Conservation (phyloP, 2,113 vertebrate species). For the Albula goreensis region DNA sequence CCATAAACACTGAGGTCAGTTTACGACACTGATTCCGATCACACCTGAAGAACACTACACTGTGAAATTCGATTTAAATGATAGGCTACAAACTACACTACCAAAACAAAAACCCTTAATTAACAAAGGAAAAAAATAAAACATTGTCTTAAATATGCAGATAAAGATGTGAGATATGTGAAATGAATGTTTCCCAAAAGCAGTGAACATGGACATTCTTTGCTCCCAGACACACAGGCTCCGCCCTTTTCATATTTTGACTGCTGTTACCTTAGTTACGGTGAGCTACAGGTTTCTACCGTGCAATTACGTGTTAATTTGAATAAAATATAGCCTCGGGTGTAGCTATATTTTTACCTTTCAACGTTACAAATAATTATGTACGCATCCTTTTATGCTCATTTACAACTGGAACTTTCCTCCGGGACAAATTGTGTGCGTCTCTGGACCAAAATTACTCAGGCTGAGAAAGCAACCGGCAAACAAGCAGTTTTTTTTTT, state of each 20-base stretch:
- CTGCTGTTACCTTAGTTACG: constrained; percentile 24
- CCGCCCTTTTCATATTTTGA: constrained; percentile 11
- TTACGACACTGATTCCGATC: background rate
- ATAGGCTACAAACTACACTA: no score
- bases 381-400: background rate
- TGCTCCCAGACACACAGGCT: background rate
- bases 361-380: background rate
- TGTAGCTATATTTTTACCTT: background rate
- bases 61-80: no score
- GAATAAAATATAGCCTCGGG: background rate
- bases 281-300: constrained; percentile 22
- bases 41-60: background rate
- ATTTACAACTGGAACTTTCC: background rate
- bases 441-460: background rate
- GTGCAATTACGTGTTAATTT: background rate
- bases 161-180: background rate
- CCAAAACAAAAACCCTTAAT: background rate
- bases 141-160: no score
- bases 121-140: background rate
- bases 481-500: background rate
- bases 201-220: background rate
- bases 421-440: background rate
- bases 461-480: background rate
- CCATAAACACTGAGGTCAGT: background rate
- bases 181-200: background rate